Conservation (phyloP, 2,797 vertebrate species). For the Rhinophrynus dorsalis region DNA sequence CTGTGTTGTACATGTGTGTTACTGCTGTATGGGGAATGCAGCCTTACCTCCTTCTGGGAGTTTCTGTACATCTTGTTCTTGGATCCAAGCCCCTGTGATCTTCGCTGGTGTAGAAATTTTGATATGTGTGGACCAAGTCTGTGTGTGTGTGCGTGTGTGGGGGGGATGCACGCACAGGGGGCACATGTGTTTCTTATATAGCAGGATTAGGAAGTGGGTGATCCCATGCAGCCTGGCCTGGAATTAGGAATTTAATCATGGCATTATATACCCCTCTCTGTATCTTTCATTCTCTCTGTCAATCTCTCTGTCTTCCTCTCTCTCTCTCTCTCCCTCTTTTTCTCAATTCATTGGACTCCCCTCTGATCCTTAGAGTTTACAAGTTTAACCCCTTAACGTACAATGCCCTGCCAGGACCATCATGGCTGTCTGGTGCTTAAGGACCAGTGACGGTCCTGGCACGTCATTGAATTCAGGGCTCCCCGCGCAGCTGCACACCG, state of each 20-base stretch:
- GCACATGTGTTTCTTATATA: constrained; percentile 39
- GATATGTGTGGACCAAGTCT: constrained; percentile 34
- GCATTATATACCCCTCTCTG: neutral
- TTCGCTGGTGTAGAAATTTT: constrained; percentile 19
- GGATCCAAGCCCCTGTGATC: constrained; percentile 26
- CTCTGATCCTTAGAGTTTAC: too few relatives aligned
- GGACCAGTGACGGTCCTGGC: too few relatives aligned
- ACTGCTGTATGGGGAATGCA: neutral
- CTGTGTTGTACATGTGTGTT: constrained; percentile 11
- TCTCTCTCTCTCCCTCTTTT: neutral
- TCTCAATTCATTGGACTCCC: neutral
- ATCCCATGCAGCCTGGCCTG: constrained; percentile 1
- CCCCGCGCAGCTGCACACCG: too few relatives aligned
- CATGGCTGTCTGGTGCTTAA: too few relatives aligned
- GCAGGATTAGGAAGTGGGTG: neutral
- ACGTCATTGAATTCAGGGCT: too few relatives aligned
- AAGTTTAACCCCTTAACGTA: too few relatives aligned
- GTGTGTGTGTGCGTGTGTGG: too few relatives aligned
- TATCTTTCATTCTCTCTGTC: neutral
- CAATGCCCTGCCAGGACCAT: too few relatives aligned
- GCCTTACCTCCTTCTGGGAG: neutral
- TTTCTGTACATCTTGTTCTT: constrained; percentile 33
- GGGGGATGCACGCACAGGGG: neutral
- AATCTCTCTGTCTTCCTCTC: neutral
- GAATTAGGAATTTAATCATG: constrained; percentile 13